phyloP scores from a whole-genome alignment of 2,113 vertebrate genomes.

The Dolichallabes microphthalmus region DNA sequence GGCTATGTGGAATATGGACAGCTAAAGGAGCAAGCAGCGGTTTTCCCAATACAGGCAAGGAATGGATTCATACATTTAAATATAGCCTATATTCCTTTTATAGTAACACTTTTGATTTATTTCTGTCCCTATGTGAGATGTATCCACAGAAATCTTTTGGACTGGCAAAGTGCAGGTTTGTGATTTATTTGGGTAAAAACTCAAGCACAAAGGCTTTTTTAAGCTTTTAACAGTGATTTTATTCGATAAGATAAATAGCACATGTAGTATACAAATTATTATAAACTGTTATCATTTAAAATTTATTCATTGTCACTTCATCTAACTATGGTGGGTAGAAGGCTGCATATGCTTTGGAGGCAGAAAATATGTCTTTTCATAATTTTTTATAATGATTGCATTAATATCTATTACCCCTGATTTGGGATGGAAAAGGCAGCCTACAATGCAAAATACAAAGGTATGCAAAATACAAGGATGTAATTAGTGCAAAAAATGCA shows the following conservation, averaged over 20 bases:
- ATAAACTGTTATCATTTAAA: no score
- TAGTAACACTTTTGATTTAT: not conserved
- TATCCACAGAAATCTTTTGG: not conserved
- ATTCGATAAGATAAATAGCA: not conserved
- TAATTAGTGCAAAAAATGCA: no score
- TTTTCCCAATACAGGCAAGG: constrained; percentile 70
- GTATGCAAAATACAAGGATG: no score
- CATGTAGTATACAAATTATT: not conserved
- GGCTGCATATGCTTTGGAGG: not conserved
- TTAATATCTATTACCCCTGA: not conserved
- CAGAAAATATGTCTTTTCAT: not conserved
- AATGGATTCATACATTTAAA: not conserved
- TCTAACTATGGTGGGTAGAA: not conserved
- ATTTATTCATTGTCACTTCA: not conserved
- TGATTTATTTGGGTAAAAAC: not conserved
- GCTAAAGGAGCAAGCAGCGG: constrained; percentile 61
- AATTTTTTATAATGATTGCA: not conserved
- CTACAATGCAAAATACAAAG: not conserved
- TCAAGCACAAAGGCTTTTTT: no score
- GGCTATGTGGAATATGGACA: constrained; percentile 72
- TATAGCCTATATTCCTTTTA: not conserved
- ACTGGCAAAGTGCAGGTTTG: not conserved
- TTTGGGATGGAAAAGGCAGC: not conserved
- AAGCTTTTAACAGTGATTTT: no score
- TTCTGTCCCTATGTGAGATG: not conserved